These are phyloP conservation scores for Mechanitis messenoides DNA, from an alignment of 2,888 invertebrate species.

Conservation along the genomic window DNA sequence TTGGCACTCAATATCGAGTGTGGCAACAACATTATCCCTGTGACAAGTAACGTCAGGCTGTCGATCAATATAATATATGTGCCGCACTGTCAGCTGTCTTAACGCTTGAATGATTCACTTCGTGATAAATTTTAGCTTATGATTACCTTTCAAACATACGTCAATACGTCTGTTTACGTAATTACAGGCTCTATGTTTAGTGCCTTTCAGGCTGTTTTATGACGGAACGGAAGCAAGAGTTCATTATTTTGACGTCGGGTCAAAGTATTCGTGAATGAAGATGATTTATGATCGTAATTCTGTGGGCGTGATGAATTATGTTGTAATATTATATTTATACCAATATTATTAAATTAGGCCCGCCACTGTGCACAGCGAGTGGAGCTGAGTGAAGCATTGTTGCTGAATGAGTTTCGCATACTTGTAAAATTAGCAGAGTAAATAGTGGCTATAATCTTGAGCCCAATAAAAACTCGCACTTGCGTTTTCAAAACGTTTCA, in stretches of 20 bases:
- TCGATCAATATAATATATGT: slow-evolving; percentile 77
- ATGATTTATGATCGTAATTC: slow-evolving; percentile 62
- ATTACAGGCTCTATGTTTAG: slow-evolving; percentile 63
- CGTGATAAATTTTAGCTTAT: slow-evolving; percentile 76
- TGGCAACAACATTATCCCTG: slow-evolving; percentile 74
- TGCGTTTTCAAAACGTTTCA: too few relatives aligned
- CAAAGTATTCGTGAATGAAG: slow-evolving; percentile 53
- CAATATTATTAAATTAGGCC: background rate
- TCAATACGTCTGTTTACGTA: slow-evolving; percentile 74
- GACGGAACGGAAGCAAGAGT: slow-evolving; percentile 54
- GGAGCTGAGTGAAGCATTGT: too few relatives aligned
- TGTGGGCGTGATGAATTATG: slow-evolving; percentile 60
- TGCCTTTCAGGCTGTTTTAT: slow-evolving; percentile 59
- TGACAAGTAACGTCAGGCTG: slow-evolving; percentile 74
- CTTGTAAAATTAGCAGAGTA: too few relatives aligned
- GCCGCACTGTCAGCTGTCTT: slow-evolving; percentile 74
- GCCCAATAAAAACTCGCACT: too few relatives aligned
- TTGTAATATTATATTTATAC: slow-evolving; percentile 37
- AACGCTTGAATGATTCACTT: slow-evolving; percentile 75
- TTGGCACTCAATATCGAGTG: slow-evolving; percentile 38
- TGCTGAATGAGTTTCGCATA: too few relatives aligned
- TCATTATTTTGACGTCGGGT: slow-evolving; percentile 55
- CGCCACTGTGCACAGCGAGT: too few relatives aligned
- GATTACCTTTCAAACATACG: slow-evolving; percentile 74
- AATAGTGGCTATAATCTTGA: too few relatives aligned